These are phyloP conservation scores for Gallinago nigripennis DNA, from an alignment of 2,797 vertebrate species.

Conservation along the genomic window DNA sequence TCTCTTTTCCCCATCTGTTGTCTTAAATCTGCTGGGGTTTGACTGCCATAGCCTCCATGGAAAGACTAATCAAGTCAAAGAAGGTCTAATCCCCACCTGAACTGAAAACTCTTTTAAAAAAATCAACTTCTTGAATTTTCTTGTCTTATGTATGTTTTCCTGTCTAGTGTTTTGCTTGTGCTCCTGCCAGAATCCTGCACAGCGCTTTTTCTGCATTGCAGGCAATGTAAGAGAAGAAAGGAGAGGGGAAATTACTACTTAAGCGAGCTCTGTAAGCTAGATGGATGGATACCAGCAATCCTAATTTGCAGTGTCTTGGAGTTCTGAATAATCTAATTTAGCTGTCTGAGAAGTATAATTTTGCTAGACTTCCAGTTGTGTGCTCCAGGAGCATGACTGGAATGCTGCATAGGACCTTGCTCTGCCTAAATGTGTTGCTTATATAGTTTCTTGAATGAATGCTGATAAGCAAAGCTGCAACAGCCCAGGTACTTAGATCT, in stretches of 20 bases:
- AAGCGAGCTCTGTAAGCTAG: not conserved
- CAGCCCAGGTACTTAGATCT: not conserved
- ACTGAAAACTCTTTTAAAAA: not conserved
- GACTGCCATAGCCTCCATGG: not conserved
- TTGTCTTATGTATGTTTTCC: not conserved
- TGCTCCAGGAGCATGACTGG: not conserved
- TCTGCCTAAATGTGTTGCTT: not conserved
- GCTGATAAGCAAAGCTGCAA: not conserved
- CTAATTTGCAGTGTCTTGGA: not conserved
- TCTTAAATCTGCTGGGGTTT: not conserved
- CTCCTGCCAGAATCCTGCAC: not conserved
- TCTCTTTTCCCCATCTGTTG: not conserved
- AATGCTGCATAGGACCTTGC: not conserved
- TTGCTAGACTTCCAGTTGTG: not conserved
- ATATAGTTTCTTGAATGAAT: not conserved
- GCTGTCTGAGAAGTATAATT: not conserved
- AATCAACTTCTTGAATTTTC: not conserved
- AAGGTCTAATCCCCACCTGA: not conserved
- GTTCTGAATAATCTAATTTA: not conserved
- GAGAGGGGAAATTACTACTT: not conserved
- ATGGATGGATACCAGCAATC: not conserved
- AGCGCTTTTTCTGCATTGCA: not conserved
- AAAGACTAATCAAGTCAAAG: not conserved
- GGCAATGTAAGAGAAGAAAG: not conserved
- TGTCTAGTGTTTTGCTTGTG: not conserved